A percentile compares a stretch with the other conserved stretches of the same genome.
Conservation (phyloP, 2,113 vertebrate genomes). For the Alces alces region DNA sequence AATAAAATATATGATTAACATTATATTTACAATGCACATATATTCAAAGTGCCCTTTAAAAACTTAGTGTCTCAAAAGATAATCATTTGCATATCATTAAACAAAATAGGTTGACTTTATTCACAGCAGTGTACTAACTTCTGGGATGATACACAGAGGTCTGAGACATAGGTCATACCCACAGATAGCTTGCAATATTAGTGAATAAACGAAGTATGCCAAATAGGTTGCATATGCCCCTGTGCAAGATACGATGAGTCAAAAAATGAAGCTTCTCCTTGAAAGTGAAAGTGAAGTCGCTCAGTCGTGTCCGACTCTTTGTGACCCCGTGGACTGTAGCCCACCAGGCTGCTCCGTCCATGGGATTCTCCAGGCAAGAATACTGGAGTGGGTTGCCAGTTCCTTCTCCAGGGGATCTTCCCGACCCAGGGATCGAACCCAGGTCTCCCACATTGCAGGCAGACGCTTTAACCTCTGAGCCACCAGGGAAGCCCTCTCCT, state of each 20-base stretch:
- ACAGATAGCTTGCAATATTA: neutral
- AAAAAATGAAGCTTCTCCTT: neutral
- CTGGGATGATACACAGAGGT: neutral
- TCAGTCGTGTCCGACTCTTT: too few relatives aligned
- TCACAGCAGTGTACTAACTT: neutral
- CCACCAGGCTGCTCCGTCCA: too few relatives aligned
- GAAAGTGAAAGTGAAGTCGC: neutral
- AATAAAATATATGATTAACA: neutral
- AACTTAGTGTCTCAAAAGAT: neutral
- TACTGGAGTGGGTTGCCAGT: too few relatives aligned
- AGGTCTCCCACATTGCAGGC: too few relatives aligned
- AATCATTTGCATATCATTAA: neutral
- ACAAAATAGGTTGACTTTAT: neutral
- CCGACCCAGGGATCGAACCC: too few relatives aligned
- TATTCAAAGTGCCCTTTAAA: neutral
- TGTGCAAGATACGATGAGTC: neutral
- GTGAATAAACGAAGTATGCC: neutral
- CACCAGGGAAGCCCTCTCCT: too few relatives aligned
- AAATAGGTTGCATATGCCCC: neutral
- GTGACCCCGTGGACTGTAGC: too few relatives aligned
- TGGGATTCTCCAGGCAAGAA: too few relatives aligned
- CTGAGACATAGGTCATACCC: neutral
- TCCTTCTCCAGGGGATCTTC: too few relatives aligned
- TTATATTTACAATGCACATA: neutral
- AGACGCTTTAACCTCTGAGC: too few relatives aligned